Base-by-base conservation (phyloP, 1,140 invertebrate genomes). In the Drosophila gunungcola region DNA sequence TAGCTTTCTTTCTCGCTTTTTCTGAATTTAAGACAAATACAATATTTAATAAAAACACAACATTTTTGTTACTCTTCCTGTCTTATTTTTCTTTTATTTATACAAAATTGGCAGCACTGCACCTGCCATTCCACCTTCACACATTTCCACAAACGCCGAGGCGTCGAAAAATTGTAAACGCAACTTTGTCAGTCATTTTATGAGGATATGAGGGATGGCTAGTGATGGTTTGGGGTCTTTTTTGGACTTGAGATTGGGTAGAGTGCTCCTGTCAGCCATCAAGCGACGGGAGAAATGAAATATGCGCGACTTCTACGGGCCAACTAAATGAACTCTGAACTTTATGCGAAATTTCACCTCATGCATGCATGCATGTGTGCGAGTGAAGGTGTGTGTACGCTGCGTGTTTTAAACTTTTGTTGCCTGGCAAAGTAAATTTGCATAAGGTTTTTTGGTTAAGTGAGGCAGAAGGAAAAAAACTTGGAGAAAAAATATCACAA, bases 311-410 rank as follows among this genome's bases (percentile, higher is more conserved):
- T 74, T 48, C 55, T 39, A 38, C 41, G 42, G 41, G 27, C 41
- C 41, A 65, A 65, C 61, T 32, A 62, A 62, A 69, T 77, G 74
- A 78, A 78, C 74, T 78, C 65, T 78, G 74, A 78, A 78, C 74
- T 78, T 77, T 75, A 75, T 75, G 36, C 27, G 61, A 49, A 75
- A 52, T 70, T 57, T 70, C 65, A 72, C 68, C 68, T 70, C 38
- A 29, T 48, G 64, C 42, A 68, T 39, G 34, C 36, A 46, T 53
- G 48, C 13, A 21, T 41, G 57, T 6, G 34, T 4, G 39, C 11
- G 49, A 11, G 49, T 25, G 21, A 25, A 12, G n/a, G 49, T 70
- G 56, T 27, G 25, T 29, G n/a, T 36, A 3, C 11, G 32, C 74
- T 76, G 73, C 74, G 63, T 77, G 74, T 69, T 77, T 69, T 67